Base-by-base conservation (phyloP, 2,797 vertebrate species). In the Myotis vivesi region DNA sequence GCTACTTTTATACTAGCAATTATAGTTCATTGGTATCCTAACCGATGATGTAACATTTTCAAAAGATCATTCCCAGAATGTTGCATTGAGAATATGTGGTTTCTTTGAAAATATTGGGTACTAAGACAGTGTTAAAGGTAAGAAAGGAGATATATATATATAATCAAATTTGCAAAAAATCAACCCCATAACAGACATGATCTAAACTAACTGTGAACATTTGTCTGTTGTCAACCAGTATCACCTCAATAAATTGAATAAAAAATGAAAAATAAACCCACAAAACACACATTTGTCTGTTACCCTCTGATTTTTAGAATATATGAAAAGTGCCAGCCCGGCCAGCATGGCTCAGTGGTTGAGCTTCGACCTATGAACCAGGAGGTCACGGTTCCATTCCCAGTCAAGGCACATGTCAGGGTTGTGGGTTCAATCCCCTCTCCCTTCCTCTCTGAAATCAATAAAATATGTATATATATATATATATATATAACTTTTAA, bases 31-130 rank as follows among this genome's bases (percentile, higher is more conserved):
- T 73, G 75, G 20, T 57, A 73, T 81, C 64, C 41, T 80, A 82
- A 87, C 71, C n/a, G 72, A 33, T 57, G 41, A 80, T 46, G 51
- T 82, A 80, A 38, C 4, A 28, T 59, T 79, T 25, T 85, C 49
- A 46, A 62, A 81, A 73, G 62, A 33, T 19, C 46, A 30, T 90
- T 57, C 51, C 44, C 44, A 13, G 17, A 89, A 77, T 73, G 44
- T 92, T 53, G 12, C 33, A 57, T 33, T 87, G 62, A 89, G 46
- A 90, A 17, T 57, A 51, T 49, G 53, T 64, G 51, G 66, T 20
- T 59, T 62, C 94, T 84, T 73, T 92, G 94, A 80, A 92, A 80
- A 68, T 90, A 51, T 46, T 25, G 33, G 44, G 23, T 33, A 53
- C 38, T 90, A 62, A 85, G 72, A 85, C 49, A 62, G 23, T 36